Base-by-base conservation (phyloP, 2,888 invertebrate genomes). In the Ectemnius lituratus region DNA sequence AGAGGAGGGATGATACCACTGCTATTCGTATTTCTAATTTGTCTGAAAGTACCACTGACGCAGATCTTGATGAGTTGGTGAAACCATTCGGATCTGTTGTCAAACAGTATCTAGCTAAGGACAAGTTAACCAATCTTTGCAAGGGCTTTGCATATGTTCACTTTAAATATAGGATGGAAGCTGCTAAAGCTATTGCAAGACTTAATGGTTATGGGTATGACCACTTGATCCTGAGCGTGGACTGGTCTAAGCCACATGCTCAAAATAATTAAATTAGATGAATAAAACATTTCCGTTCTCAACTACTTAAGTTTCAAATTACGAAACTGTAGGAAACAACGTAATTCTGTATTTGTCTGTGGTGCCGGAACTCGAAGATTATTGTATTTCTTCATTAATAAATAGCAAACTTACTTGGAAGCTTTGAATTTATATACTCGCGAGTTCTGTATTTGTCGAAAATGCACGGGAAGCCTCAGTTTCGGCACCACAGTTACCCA, bases 141-240 rank as follows among this genome's bases (percentile, higher is more conserved):
- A 97, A 98, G 93, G 99, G 99, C 75, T 99, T 99, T 92, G 99
- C 99, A 14, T 99, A 99, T 90, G 97, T 99, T 75, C 99, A 99
- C 88, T 99, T 98, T 92, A 97, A 97, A 91, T 95, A 95, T 85
- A 94, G 96, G 85, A 95, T 95, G 85, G 97, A 98, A 91, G 99
- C 99, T 58, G 96, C 97, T 4, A 94, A 96, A 85, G 99, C 99
- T 70, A 98, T 99, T 88, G 93, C 94, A 75, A 94, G 94, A 66
- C 93, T 99, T 14, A 96, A 98, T 88, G 98, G 98, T 0, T 96
- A 97, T 90, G 98, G 99, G 77, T 99, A 98, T 90, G 99, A 99
- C 92, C 99, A 99, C 92, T 94, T 99, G 84, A 99, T 99, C 91
- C 93, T 99, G 67, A 97, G 95, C 91, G 99, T 99, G n/a, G 99